phyloP scores from a whole-genome alignment of 2,888 invertebrate species.

The Notodromas monacha region DNA sequence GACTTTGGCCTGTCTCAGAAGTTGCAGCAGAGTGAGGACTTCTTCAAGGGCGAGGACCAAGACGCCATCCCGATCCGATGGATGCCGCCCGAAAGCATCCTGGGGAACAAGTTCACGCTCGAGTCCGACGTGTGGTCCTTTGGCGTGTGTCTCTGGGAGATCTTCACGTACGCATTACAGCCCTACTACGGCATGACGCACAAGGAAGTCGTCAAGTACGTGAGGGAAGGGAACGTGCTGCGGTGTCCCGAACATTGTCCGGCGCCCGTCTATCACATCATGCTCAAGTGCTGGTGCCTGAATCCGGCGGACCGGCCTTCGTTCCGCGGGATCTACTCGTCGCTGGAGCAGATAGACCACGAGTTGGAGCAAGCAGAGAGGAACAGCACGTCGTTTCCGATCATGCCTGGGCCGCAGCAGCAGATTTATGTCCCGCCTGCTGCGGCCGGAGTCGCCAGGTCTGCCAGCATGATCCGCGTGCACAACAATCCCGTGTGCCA shows the following conservation, averaged over 20 bases:
- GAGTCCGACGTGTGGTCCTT: conserved; percentile 94
- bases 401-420: no score
- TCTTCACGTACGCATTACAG: conserved; percentile 76
- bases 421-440: no score
- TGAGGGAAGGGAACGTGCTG: conserved; percentile 69
- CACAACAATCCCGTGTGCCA: no score
- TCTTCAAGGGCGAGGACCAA: conserved; percentile 37
- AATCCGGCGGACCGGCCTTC: conserved; percentile 53
- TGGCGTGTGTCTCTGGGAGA: conserved; percentile 84
- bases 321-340: conserved; percentile 21
- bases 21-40: conserved; percentile 35
- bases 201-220: conserved; percentile 73
- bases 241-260: conserved; percentile 69
- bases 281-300: conserved; percentile 72
- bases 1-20: conserved; percentile 87
- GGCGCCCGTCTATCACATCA: conserved; percentile 43
- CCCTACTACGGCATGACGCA: conserved; percentile 92
- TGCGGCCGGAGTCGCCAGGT: no score
- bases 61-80: conserved; percentile 86
- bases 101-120: conserved; percentile 78
- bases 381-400: no score
- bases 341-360: no score
- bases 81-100: conserved; percentile 88
- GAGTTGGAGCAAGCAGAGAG: no score
- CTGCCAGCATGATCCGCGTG: no score